Evolutionary conservation across 2,888 invertebrate species (phyloP).

Genomic region (Acrobeloides nanus): DNA sequence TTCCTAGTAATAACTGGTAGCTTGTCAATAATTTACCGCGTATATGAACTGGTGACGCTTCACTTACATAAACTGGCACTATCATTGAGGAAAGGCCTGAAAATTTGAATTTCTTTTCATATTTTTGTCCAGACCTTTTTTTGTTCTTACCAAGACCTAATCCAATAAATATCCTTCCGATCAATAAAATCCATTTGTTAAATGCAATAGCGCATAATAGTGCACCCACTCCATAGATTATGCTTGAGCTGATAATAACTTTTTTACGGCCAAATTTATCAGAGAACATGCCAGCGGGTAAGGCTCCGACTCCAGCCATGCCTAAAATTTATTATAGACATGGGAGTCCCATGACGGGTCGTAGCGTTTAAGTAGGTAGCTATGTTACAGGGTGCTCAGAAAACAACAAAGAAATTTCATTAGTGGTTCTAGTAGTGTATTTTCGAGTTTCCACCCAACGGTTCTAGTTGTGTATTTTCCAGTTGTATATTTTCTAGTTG

Average conservation of each 20-base stretch:
- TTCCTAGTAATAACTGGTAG: conserved; percentile 59
- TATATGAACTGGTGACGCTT: conserved; percentile 58
- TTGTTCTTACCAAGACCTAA: conserved; percentile 44
- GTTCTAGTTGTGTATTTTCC: too few relatives aligned
- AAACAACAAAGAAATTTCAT: too few relatives aligned
- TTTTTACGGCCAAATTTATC: conserved; percentile 59
- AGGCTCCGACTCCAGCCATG: conserved; percentile 25
- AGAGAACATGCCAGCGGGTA: conserved; percentile 55
- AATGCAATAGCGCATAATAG: conserved; percentile 52
- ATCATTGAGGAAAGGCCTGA: conserved; percentile 56
- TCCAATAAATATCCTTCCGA: conserved; percentile 43
- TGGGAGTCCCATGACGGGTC: too few relatives aligned
- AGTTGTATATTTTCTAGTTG: too few relatives aligned
- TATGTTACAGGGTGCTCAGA: too few relatives aligned
- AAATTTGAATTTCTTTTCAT: neutral
- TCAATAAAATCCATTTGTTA: conserved; percentile 29
- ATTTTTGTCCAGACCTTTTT: too few relatives aligned
- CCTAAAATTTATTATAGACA: conserved; percentile 5
- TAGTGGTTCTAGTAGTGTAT: too few relatives aligned
- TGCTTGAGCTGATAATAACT: conserved; percentile 59
- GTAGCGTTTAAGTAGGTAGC: too few relatives aligned
- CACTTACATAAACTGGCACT: conserved; percentile 62
- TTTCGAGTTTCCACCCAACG: too few relatives aligned
- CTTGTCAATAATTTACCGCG: conserved; percentile 59
- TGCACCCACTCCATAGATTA: conserved; percentile 58